These are phyloP conservation scores for Leptopilina syphax DNA, from an alignment of 2,888 invertebrate genomes.

Conservation along the genomic window DNA sequence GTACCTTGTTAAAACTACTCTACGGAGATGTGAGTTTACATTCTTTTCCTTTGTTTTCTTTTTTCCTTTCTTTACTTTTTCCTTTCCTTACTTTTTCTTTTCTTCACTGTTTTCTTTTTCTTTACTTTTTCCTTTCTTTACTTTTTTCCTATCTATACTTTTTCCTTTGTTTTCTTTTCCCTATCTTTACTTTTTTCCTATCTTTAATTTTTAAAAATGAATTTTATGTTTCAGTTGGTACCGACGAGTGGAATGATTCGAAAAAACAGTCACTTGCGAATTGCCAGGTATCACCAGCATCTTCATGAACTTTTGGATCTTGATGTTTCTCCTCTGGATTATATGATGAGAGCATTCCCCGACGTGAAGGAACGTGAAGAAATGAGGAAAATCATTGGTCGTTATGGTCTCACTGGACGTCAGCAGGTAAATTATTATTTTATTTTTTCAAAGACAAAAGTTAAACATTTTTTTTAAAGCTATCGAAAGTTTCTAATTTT, in stretches of 20 bases:
- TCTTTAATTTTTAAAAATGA: neutral
- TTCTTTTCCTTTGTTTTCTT: neutral
- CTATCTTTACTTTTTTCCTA: too few species aligned
- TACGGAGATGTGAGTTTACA: constrained; percentile 89
- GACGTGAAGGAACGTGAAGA: constrained; percentile 98
- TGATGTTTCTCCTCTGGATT: constrained; percentile 96
- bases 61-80: too few species aligned
- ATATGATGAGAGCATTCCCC: constrained; percentile 98
- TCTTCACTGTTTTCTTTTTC: too few species aligned
- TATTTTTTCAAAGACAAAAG: neutral
- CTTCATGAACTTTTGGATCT: constrained; percentile 96
- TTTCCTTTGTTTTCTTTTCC: too few species aligned
- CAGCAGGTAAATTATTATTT: constrained; percentile 84
- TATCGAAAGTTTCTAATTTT: too few species aligned
- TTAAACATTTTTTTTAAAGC: too few species aligned
- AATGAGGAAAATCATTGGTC: constrained; percentile 99
- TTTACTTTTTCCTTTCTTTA: too few species aligned
- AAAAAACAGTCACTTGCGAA: constrained; percentile 97
- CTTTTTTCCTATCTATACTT: neutral
- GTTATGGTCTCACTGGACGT: constrained; percentile 97
- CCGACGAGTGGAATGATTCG: constrained; percentile 98
- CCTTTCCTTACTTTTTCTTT: neutral
- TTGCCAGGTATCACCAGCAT: constrained; percentile 99
- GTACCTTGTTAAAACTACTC: constrained; percentile 96
- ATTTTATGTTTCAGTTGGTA: constrained; percentile 81